Conservation (phyloP, 2,113 vertebrate genomes). For the Xyliphius kryptos region DNA sequence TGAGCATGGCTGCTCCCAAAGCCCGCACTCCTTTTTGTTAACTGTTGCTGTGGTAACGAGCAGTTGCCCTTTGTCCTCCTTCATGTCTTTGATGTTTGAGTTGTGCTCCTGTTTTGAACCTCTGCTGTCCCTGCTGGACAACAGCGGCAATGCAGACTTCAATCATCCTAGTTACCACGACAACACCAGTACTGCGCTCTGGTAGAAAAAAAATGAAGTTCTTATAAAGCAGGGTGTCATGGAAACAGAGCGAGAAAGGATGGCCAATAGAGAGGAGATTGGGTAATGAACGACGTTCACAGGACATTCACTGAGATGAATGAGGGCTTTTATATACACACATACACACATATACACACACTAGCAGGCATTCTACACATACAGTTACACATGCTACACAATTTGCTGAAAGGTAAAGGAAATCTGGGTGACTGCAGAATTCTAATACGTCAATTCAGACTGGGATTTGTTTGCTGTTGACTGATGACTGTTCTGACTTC, state of each 20-base stretch:
- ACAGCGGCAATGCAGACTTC: constrained; percentile 24
- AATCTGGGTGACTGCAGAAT: constrained; percentile 18
- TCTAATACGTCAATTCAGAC: too few relatives aligned
- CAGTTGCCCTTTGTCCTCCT: constrained; percentile 29
- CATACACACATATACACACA: too few relatives aligned
- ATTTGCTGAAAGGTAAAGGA: constrained; percentile 15
- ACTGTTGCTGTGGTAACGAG: constrained; percentile 40
- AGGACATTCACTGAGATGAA: constrained; percentile 8
- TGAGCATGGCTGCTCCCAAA: constrained; percentile 12
- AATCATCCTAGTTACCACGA: constrained; percentile 60
- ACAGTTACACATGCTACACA: neutral
- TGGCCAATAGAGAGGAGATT: constrained; percentile 17
- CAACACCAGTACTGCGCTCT: constrained; percentile 40
- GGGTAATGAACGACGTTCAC: constrained; percentile 11
- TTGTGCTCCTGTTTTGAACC: constrained; percentile 2
- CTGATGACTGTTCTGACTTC: constrained; percentile 60
- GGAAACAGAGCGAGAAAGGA: constrained; percentile 31
- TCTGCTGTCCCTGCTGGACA: constrained; percentile 43
- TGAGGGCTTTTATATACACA: neutral
- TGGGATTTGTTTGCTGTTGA: constrained; percentile 32
- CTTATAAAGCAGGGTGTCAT: constrained; percentile 39
- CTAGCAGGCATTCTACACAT: too few relatives aligned
- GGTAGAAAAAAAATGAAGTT: constrained; percentile 19
- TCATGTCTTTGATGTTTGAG: constrained; percentile 22
- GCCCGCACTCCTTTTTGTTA: constrained; percentile 16